Evolutionary conservation across 30 jellyfish, hydroid and myxozoan genomes (phyloP).

Genomic region (Aurelia aurita): DNA sequence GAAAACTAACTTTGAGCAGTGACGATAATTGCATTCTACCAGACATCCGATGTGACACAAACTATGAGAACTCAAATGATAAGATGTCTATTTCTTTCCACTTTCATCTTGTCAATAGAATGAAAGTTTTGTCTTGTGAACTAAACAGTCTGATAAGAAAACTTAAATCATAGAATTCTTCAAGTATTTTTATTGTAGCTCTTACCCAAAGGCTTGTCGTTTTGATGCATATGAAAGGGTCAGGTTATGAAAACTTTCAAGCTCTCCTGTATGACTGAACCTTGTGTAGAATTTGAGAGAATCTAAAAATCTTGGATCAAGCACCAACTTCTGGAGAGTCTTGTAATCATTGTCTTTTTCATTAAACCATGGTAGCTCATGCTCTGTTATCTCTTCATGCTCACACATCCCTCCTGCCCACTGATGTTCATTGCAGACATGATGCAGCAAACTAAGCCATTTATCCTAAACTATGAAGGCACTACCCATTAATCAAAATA

Average conservation of each 20-base stretch:
- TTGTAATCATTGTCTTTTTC: background rate
- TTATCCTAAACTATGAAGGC: background rate
- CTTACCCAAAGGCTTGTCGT: slow-evolving; percentile 12
- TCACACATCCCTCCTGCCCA: slow-evolving; percentile 9
- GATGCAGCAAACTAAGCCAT: slow-evolving; percentile 1
- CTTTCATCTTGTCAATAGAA: no score
- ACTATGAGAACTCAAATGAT: no score
- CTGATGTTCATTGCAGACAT: slow-evolving; percentile 6
- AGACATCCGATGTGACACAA: no score
- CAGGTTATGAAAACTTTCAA: background rate
- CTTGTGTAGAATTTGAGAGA: background rate
- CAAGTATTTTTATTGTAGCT: background rate
- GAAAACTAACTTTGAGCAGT: no score
- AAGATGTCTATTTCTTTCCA: no score
- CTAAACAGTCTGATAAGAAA: no score
- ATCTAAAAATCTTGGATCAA: background rate
- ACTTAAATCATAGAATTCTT: no score
- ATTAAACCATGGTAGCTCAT: slow-evolving; percentile 4
- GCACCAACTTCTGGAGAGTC: slow-evolving; percentile 12
- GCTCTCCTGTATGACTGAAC: background rate
- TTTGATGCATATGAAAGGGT: background rate
- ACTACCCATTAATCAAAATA: background rate
- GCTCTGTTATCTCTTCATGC: background rate
- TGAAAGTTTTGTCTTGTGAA: no score
- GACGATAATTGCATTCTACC: no score